Evolutionary conservation across 2,888 invertebrate genomes (phyloP), one percentile per base, ranked within the genome.

Genomic region (Caenorhabditis wallacei): DNA sequence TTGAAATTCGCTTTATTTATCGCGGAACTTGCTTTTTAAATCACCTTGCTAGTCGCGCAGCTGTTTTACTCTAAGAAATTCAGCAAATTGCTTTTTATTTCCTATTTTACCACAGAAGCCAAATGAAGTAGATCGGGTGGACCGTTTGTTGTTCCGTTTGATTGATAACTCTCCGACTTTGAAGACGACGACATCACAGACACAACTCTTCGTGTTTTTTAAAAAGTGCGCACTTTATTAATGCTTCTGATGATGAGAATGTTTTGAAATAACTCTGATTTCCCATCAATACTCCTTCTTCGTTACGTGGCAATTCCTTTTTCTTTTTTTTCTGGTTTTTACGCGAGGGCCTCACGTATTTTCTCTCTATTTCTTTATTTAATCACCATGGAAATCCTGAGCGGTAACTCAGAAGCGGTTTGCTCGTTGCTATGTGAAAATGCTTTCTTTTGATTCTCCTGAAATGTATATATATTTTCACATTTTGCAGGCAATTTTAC

Each of bases 181-280:
- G 56, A 57, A 26, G 59, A 46, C 56, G 69, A 56, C 69, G 69
- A 69, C 69, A 69, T 69, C 56, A 5, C 56, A 26, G 56, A 69
- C 69, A 46, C 69, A 69, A 56, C 43, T 46, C 37, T 66, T 68
- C 54, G 53, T 68, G 64, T 51, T 48, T 63, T n/a, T 48, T 66
- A 30, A 16, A 66, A 48, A 53, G 53, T 46, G 56, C 69, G 54
- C 40, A 56, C 46, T 70, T 57, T 13, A 10, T 57, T 26, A 1
- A 35, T 59, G 20, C 46, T 70, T 59, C 54, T 48, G 40, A 43
- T 35, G 10, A 46, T 59, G 48, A 24, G 22, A 57, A 69, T 18
- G 20, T 11, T 16, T 20, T 11, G 18, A 57, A 40, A 2, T 20
- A 5, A 40, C 2, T n/a, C 4, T 61, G 18, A 11, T 46, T 56